Conservation (phyloP, 1,140 invertebrate species). For the Lasioglossum albipes region DNA sequence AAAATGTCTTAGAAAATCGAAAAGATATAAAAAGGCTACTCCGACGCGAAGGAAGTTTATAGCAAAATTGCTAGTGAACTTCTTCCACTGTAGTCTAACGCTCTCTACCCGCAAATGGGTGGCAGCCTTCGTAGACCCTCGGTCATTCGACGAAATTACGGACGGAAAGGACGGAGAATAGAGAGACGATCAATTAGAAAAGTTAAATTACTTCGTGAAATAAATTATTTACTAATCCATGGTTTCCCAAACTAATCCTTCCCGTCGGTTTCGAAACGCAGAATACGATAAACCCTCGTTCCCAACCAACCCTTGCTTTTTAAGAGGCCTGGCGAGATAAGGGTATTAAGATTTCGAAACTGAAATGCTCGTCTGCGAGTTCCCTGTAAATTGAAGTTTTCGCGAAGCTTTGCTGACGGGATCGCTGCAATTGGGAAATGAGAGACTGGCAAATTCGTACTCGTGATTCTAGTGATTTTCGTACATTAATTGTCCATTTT, state of each 20-base stretch:
- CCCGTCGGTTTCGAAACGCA: background rate
- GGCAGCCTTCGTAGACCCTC: slow-evolving; percentile 6
- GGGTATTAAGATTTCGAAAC: background rate
- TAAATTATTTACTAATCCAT: slow-evolving; percentile 70
- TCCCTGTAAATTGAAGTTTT: background rate
- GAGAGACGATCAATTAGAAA: slow-evolving; percentile 69
- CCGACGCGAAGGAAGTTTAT: slow-evolving; percentile 26
- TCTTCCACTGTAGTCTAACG: slow-evolving; percentile 6
- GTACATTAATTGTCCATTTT: too few species aligned
- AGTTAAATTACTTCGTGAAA: slow-evolving; percentile 72
- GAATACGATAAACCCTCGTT: background rate
- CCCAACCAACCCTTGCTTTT: background rate
- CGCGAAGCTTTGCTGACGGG: background rate
- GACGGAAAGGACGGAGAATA: background rate
- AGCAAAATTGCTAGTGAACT: slow-evolving; percentile 29
- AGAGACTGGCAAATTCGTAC: background rate
- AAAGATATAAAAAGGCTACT: too few species aligned
- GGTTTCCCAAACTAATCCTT: slow-evolving; percentile 10
- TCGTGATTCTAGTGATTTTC: too few species aligned
- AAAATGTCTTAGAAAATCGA: too few species aligned
- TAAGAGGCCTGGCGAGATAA: background rate
- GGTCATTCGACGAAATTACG: slow-evolving; percentile 43
- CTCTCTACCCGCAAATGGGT: background rate
- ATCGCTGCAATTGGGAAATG: background rate
- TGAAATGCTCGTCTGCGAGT: background rate